These are phyloP conservation scores for Leptodactylus fuscus DNA, from an alignment of 2,113 vertebrate species.

Conservation along the genomic window DNA sequence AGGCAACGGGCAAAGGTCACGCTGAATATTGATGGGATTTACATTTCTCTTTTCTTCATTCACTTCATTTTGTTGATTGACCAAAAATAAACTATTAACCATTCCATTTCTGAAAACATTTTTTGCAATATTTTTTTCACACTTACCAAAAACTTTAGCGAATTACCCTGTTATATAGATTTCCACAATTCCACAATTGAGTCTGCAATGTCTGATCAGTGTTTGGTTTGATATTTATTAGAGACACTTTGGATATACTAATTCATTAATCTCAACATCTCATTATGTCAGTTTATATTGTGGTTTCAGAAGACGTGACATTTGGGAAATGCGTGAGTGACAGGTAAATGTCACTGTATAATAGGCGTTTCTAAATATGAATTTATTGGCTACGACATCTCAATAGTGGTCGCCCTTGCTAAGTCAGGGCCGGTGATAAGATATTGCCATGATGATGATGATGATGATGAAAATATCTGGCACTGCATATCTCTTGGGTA, in stretches of 20 bases:
- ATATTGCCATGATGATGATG: not conserved
- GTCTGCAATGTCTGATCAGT: not conserved
- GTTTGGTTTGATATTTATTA: not conserved
- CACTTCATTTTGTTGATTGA: no score
- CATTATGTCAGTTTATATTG: not conserved
- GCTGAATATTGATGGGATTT: no score
- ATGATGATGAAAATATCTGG: not conserved
- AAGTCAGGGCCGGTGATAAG: not conserved
- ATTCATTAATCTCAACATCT: not conserved
- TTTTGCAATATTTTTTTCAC: no score
- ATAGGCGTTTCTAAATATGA: not conserved
- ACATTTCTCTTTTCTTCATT: no score
- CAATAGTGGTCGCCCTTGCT: not conserved
- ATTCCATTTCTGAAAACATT: no score
- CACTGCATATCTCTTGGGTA: not conserved
- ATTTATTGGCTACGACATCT: not conserved
- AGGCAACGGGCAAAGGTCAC: no score
- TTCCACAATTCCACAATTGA: no score
- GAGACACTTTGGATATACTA: not conserved
- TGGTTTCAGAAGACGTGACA: not conserved
- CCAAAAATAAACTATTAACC: no score
- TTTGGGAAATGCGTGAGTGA: not conserved
- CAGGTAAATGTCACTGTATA: slow-evolving; percentile 6
- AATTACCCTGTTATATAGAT: no score
- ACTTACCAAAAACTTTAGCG: no score